These are phyloP conservation scores for Oceanodroma tethys DNA, from an alignment of 2,113 vertebrate species.

Conservation along the genomic window DNA sequence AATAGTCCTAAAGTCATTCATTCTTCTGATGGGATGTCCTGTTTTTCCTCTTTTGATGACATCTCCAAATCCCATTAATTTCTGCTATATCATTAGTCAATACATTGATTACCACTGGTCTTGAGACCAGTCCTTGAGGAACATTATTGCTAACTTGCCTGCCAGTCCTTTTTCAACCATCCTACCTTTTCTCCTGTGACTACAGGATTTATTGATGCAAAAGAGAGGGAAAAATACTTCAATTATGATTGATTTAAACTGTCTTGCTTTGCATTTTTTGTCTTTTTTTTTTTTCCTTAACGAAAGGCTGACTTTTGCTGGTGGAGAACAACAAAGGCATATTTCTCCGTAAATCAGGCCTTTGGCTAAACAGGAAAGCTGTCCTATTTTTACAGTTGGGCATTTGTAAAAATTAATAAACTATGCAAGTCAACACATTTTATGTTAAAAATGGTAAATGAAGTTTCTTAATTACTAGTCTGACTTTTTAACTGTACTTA, in stretches of 20 bases:
- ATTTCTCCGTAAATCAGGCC: neutral
- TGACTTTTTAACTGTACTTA: neutral
- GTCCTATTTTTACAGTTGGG: neutral
- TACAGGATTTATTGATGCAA: neutral
- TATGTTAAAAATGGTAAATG: neutral
- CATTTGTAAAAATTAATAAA: slow-evolving; percentile 16
- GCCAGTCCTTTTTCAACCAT: neutral
- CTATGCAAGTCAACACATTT: neutral
- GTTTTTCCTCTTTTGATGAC: neutral
- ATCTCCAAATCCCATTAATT: neutral
- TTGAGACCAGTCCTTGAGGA: neutral
- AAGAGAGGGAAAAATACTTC: neutral
- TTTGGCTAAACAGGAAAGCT: neutral
- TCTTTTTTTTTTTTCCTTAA: neutral
- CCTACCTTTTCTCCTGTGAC: neutral
- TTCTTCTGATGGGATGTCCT: neutral
- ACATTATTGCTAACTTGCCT: neutral
- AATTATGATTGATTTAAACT: neutral
- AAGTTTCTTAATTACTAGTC: slow-evolving; percentile 1
- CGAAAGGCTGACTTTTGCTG: neutral
- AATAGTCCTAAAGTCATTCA: neutral
- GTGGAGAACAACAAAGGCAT: neutral
- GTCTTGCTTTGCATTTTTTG: neutral
- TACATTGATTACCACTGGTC: neutral
- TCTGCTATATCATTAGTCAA: neutral